Conservation (phyloP, 2,888 invertebrate species). For the Octodonta nipae region DNA sequence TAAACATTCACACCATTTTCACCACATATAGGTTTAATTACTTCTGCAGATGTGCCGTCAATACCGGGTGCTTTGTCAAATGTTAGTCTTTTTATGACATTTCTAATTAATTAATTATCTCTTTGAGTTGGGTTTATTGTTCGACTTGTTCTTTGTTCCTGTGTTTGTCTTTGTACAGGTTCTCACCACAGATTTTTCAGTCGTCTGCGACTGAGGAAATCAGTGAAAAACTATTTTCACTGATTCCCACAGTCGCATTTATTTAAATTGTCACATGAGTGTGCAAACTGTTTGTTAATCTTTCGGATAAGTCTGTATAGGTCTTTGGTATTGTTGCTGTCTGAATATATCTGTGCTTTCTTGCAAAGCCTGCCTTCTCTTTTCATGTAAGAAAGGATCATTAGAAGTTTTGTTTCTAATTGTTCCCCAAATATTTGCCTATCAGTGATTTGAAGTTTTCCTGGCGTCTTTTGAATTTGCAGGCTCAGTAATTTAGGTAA, state of each 20-base stretch:
- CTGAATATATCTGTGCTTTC: not conserved
- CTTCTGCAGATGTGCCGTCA: not conserved
- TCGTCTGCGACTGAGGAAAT: not conserved
- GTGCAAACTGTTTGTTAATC: not conserved
- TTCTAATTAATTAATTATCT: too few species aligned
- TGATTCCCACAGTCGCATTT: too few species aligned
- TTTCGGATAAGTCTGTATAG: not conserved
- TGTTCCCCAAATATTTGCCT: not conserved
- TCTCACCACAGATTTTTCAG: not conserved
- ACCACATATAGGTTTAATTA: not conserved
- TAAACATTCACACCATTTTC: not conserved
- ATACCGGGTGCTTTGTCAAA: not conserved
- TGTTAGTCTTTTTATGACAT: not conserved
- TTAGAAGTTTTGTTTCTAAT: not conserved
- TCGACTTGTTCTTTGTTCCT: not conserved
- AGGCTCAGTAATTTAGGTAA: not conserved
- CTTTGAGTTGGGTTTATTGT: too few species aligned
- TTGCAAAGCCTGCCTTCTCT: not conserved
- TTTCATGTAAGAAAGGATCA: not conserved
- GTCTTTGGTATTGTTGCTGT: not conserved
- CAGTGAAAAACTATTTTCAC: too few species aligned
- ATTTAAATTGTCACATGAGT: not conserved
- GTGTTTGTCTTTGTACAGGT: not conserved
- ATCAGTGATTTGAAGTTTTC: not conserved
- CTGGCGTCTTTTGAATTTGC: not conserved